These are phyloP conservation scores for Penaeus monodon DNA, from an alignment of 2,888 invertebrate genomes.

Conservation along the genomic window DNA sequence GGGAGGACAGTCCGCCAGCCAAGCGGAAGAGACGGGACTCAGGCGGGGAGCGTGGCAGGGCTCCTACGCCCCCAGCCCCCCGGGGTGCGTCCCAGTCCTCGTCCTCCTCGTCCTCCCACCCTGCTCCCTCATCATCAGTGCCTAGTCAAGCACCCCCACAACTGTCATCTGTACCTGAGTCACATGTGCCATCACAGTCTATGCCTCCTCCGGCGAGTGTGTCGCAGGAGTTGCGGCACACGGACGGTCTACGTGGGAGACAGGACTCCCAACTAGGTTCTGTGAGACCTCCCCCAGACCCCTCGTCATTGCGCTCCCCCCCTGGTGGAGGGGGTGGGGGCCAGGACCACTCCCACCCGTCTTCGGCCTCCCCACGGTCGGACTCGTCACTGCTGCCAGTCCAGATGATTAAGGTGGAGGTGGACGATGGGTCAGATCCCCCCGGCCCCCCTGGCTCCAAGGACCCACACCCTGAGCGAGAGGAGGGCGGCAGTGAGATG, in stretches of 20 bases:
- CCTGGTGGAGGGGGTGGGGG: slow-evolving; percentile 9
- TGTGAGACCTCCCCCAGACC: slow-evolving; percentile 13
- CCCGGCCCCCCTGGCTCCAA: slow-evolving; percentile 3
- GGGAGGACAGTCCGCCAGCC: slow-evolving; percentile 56
- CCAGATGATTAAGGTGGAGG: slow-evolving; percentile 60
- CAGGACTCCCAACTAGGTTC: slow-evolving; percentile 33
- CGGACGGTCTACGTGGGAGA: slow-evolving; percentile 29
- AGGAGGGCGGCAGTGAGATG: slow-evolving; percentile 35
- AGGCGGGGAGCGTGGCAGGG: slow-evolving; percentile 46
- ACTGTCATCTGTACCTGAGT: slow-evolving; percentile 55
- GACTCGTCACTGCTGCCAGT: slow-evolving; percentile 56
- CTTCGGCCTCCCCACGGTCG: slow-evolving; percentile 16
- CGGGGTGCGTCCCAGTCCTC: slow-evolving; percentile 42
- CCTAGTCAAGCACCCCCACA: slow-evolving; percentile 63
- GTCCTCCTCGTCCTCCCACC: slow-evolving; percentile 26
- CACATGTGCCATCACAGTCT: slow-evolving; percentile 60
- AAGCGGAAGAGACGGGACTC: slow-evolving; percentile 59
- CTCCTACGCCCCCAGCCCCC: slow-evolving; percentile 37
- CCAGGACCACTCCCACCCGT: slow-evolving; percentile 30
- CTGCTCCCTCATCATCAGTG: slow-evolving; percentile 53
- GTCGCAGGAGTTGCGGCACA: slow-evolving; percentile 35
- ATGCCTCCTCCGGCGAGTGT: slow-evolving; percentile 41
- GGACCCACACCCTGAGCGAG: slow-evolving; percentile 35
- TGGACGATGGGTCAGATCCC: slow-evolving; percentile 43
- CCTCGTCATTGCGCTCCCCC: slow-evolving; percentile 30